These are phyloP conservation scores for Byasa hedistus DNA, from an alignment of 2,888 invertebrate species.

Conservation along the genomic window DNA sequence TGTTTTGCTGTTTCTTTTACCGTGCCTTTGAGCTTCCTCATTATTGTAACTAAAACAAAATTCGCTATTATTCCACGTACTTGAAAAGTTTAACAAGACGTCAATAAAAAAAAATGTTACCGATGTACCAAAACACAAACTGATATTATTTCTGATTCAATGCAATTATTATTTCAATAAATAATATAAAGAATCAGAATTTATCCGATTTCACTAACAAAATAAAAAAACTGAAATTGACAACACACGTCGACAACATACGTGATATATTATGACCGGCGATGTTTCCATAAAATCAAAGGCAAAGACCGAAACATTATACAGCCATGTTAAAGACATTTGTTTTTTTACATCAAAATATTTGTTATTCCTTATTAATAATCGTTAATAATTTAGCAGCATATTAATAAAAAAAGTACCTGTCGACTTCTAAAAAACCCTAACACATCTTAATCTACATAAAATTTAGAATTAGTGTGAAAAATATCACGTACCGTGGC, in stretches of 20 bases:
- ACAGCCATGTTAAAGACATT: neutral
- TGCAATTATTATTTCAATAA: constrained; percentile 1
- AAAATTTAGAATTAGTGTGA: too few relatives aligned
- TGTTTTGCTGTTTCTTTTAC: constrained; percentile 91
- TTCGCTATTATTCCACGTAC: constrained; percentile 10
- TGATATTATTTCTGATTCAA: neutral
- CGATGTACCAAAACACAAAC: neutral
- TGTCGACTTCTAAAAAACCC: too few relatives aligned
- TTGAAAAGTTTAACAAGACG: neutral
- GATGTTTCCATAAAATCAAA: neutral
- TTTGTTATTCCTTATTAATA: neutral
- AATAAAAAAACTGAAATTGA: neutral
- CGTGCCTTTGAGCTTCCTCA: constrained; percentile 89
- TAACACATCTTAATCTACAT: too few relatives aligned
- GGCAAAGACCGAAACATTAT: neutral
- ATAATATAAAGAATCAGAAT: neutral
- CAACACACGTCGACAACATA: constrained; percentile 9
- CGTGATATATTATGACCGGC: neutral
- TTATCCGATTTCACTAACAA: neutral
- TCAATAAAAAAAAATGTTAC: constrained; percentile 6
- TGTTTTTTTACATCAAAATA: neutral
- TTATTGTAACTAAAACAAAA: constrained; percentile 61
- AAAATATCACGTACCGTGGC: too few relatives aligned
- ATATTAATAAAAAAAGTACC: too few relatives aligned
- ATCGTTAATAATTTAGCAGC: neutral